A percentile compares a stretch with the other conserved stretches of the same genome.
These are phyloP conservation scores for Biston stratarius DNA, from an alignment of 2,888 invertebrate genomes.

Conservation along the genomic window DNA sequence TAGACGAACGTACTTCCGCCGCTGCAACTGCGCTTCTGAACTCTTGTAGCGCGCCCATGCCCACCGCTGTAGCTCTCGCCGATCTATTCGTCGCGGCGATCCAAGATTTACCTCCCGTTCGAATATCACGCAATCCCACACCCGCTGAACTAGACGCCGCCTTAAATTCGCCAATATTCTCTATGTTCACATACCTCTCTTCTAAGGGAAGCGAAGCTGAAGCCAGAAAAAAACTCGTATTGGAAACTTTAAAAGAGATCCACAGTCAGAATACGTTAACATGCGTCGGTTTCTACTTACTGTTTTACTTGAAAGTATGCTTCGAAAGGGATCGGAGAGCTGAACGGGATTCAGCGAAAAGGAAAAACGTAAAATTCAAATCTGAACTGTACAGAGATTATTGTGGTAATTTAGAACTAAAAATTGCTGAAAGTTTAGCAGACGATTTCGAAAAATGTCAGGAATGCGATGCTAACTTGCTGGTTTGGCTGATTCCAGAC, in stretches of 20 bases:
- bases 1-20: conserved; percentile 74
- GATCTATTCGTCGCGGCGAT: conserved; percentile 79
- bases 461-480: conserved; percentile 94
- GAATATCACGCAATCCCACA: conserved; percentile 80
- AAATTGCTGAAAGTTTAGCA: conserved; percentile 90
- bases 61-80: conserved; percentile 74
- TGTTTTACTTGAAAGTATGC: conserved; percentile 95
- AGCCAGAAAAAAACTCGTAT: conserved; percentile 92
- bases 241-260: conserved; percentile 93
- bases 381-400: conserved; percentile 95
- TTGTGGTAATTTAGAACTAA: conserved; percentile 92
- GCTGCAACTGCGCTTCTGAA: conserved; percentile 74
- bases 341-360: conserved; percentile 82
- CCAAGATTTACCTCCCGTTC: conserved; percentile 82
- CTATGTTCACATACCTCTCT: conserved; percentile 94
- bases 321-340: conserved; percentile 85
- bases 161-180: conserved; percentile 93
- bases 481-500: conserved; percentile 97
- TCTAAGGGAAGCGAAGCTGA: conserved; percentile 88
- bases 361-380: conserved; percentile 90
- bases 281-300: conserved; percentile 93
- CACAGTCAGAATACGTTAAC: conserved; percentile 88
- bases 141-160: conserved; percentile 88
- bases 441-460: conserved; percentile 95
- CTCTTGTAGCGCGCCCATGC: conserved; percentile 73